phyloP scores from a whole-genome alignment of 2,888 invertebrate genomes.

The Mongoloraphidia duomilia region DNA sequence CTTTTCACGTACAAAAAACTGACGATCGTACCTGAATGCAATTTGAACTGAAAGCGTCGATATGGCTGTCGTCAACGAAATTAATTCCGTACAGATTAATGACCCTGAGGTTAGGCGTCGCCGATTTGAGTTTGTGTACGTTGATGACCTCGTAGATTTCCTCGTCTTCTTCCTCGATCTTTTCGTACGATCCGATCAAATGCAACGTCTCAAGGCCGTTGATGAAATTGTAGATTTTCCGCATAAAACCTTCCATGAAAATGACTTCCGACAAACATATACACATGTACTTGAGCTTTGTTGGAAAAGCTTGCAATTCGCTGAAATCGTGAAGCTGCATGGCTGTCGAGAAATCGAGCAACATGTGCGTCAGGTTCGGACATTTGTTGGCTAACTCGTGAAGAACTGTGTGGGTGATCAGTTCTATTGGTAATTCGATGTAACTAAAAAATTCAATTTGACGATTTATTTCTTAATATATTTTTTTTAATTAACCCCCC shows the following conservation, averaged over 20 bases:
- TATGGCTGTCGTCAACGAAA: constrained; percentile 96
- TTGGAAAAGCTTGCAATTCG: constrained; percentile 96
- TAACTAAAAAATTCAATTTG: constrained; percentile 40
- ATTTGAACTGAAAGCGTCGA: constrained; percentile 93
- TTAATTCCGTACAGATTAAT: constrained; percentile 98
- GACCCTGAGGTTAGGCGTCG: constrained; percentile 91
- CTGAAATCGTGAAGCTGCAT: constrained; percentile 99
- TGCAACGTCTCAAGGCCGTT: constrained; percentile 95
- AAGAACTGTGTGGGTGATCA: constrained; percentile 91
- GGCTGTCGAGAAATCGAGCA: constrained; percentile 95
- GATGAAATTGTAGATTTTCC: constrained; percentile 98
- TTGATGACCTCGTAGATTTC: constrained; percentile 99
- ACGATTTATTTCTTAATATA: too few species aligned
- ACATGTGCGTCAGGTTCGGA: constrained; percentile 88
- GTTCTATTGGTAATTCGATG: constrained; percentile 87
- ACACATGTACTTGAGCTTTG: constrained; percentile 86
- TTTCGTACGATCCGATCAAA: constrained; percentile 94
- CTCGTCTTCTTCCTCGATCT: constrained; percentile 96
- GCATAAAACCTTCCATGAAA: constrained; percentile 99
- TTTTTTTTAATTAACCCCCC: too few species aligned
- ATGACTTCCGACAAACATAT: constrained; percentile 98
- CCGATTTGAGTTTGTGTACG: constrained; percentile 95
- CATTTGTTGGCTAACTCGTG: constrained; percentile 95
- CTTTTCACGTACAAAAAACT: not conserved
- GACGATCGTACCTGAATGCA: constrained; percentile 59